These are phyloP conservation scores for Eucidaris tribuloides DNA, from an alignment of 35 echinoderm and acorn worm species.

Conservation along the genomic window DNA sequence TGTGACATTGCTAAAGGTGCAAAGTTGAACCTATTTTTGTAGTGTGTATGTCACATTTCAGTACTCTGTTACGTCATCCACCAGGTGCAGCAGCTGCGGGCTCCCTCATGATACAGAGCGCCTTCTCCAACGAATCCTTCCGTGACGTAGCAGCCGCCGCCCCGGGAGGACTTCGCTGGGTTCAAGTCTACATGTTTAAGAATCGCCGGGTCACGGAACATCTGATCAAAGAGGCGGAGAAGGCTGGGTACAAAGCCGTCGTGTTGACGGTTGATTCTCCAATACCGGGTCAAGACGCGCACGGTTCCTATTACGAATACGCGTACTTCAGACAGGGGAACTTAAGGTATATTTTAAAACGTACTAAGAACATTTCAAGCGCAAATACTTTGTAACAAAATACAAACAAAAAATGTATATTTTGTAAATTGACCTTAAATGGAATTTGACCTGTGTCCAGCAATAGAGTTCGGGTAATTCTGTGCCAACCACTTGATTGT, in stretches of 20 bases:
- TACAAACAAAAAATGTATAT: too few relatives aligned
- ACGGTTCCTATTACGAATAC: background rate
- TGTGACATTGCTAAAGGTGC: too few relatives aligned
- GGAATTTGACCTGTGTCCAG: too few relatives aligned
- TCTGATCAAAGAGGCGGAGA: constrained; percentile 46
- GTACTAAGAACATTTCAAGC: too few relatives aligned
- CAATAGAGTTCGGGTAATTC: too few relatives aligned
- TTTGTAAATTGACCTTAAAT: too few relatives aligned
- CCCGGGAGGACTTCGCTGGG: constrained; percentile 34
- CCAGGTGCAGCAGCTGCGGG: background rate
- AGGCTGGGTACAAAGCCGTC: constrained; percentile 61
- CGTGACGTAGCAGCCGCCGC: background rate
- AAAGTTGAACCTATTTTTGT: background rate
- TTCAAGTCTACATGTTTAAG: constrained; percentile 57
- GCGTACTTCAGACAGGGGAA: background rate
- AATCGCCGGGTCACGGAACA: background rate
- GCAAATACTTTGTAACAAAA: too few relatives aligned
- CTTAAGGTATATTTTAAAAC: background rate
- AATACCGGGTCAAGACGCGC: background rate
- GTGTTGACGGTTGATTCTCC: constrained; percentile 80
- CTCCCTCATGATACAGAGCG: constrained; percentile 28
- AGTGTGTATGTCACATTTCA: background rate
- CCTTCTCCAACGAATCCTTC: background rate
- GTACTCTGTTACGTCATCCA: background rate
- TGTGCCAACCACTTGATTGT: too few relatives aligned